Evolutionary conservation across 2,888 invertebrate species (phyloP).

Genomic region (Synergus laeviventris): DNA sequence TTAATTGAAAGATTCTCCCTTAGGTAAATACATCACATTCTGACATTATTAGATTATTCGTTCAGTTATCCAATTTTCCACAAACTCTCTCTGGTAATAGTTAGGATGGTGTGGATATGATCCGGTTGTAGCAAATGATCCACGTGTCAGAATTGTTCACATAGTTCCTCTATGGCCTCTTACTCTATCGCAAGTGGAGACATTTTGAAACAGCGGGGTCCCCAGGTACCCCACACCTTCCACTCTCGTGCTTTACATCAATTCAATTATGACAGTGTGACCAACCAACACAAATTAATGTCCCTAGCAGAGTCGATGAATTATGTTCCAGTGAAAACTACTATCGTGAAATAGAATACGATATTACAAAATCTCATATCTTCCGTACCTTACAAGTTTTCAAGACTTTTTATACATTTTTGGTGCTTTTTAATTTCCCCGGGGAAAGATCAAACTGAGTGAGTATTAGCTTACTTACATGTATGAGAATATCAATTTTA

Average conservation of each 20-base stretch:
- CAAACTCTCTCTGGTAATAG: conserved; percentile 25
- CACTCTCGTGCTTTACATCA: conserved; percentile 36
- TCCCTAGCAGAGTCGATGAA: conserved; percentile 12
- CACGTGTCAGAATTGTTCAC: conserved; percentile 35
- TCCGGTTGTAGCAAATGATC: conserved; percentile 26
- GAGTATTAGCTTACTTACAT: neutral
- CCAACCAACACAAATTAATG: conserved; percentile 26
- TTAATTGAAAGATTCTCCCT: no score
- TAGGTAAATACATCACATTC: neutral
- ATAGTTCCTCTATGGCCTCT: conserved; percentile 20
- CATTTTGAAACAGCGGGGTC: conserved; percentile 26
- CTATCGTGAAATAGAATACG: neutral
- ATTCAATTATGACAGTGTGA: conserved; percentile 36
- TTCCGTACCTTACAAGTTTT: neutral
- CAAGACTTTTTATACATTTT: conserved; percentile 1
- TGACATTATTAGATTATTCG: conserved; percentile 23
- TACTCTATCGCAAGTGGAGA: conserved; percentile 8
- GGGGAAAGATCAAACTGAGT: neutral
- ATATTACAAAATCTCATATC: neutral
- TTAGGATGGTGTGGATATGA: neutral
- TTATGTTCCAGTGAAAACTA: neutral
- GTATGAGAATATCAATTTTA: neutral
- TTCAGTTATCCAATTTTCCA: conserved; percentile 2
- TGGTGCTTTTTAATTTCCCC: conserved; percentile 6
- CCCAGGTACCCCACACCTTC: conserved; percentile 25